Conservation (phyloP, 1,140 invertebrate species). For the Stegodyphus mimosarum region DNA sequence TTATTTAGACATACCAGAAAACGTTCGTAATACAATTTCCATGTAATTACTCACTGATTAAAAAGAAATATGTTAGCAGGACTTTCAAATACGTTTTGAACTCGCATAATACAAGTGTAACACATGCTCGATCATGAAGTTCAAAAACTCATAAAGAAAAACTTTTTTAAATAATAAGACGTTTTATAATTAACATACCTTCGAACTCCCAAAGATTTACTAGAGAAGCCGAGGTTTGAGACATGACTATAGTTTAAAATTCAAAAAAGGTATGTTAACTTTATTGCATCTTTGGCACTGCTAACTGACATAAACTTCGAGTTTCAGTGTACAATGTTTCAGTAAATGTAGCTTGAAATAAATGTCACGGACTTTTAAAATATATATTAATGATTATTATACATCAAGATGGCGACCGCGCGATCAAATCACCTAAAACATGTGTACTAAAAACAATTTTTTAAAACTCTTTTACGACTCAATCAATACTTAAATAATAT, state of each 20-base stretch:
- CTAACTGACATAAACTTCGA: neutral
- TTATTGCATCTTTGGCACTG: neutral
- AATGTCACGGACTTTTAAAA: neutral
- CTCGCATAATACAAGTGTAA: no score
- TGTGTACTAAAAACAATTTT: constrained; percentile 42
- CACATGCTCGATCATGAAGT: no score
- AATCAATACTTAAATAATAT: constrained; percentile 15
- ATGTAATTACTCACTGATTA: no score
- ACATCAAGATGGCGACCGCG: constrained; percentile 58
- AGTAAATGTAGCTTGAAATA: neutral
- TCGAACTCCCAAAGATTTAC: constrained; percentile 53
- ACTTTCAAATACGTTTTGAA: no score
- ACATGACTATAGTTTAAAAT: constrained; percentile 16
- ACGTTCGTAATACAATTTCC: no score
- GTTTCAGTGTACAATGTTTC: neutral
- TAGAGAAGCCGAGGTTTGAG: constrained; percentile 34
- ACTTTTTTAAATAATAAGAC: no score
- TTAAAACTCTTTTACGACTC: constrained; percentile 5
- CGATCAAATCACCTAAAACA: constrained; percentile 48
- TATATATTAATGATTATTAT: constrained; percentile 34
- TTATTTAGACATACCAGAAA: no score
- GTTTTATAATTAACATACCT: constrained; percentile 41
- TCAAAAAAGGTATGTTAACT: neutral
- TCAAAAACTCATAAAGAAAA: no score
- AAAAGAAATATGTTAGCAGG: no score